phyloP scores from a whole-genome alignment of 2,888 invertebrate genomes.

The Teinopalpus imperialis region DNA sequence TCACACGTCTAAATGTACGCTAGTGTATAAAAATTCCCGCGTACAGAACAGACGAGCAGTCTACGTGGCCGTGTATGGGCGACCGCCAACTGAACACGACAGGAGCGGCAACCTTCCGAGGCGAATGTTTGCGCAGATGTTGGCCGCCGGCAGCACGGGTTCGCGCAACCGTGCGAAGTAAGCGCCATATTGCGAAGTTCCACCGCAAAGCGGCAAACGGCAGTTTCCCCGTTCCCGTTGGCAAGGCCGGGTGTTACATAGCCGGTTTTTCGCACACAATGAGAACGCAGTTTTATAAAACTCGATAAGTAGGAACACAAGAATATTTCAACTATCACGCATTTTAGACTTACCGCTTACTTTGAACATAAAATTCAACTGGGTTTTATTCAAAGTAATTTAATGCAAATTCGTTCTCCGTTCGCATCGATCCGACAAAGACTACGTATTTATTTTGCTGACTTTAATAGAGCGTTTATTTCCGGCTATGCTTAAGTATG shows the following conservation, averaged over 20 bases:
- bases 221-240: constrained; percentile 6
- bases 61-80: constrained; percentile 22
- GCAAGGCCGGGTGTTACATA: constrained; percentile 4
- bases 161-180: constrained; percentile 18
- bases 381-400: no score
- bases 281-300: constrained; percentile 10
- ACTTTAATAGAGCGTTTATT: constrained; percentile 17
- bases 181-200: constrained; percentile 12
- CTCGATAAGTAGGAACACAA: neutral
- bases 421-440: neutral
- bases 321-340: no score
- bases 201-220: constrained; percentile 21
- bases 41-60: neutral
- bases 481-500: constrained; percentile 11
- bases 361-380: no score
- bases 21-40: neutral
- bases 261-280: constrained; percentile 3
- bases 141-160: constrained; percentile 18
- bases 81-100: constrained; percentile 23
- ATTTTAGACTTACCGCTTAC: no score
- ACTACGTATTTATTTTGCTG: constrained; percentile 8
- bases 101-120: constrained; percentile 12
- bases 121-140: constrained; percentile 15
- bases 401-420: neutral
- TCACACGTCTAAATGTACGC: constrained; percentile 5